These are phyloP conservation scores for Parasteatoda lunata DNA, from an alignment of 2,888 invertebrate species.

Conservation along the genomic window DNA sequence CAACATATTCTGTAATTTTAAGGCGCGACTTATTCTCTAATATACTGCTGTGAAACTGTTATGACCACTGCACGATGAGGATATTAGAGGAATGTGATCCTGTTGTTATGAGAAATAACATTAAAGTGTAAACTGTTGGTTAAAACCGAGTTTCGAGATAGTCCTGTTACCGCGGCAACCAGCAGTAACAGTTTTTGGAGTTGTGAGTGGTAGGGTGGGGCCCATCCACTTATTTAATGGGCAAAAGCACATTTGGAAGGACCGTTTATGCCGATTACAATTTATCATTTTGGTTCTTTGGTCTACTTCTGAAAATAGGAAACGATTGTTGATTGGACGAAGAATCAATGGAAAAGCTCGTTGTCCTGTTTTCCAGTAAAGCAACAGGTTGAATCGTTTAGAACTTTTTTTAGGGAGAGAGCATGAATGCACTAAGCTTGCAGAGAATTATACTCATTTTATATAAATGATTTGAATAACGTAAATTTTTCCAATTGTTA, in stretches of 20 bases:
- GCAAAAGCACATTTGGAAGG: conserved; percentile 4
- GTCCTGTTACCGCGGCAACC: conserved; percentile 37
- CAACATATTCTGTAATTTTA: too few species aligned
- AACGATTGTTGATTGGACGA: not conserved
- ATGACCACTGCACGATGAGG: too few species aligned
- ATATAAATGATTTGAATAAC: too few species aligned
- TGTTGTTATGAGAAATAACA: conserved; percentile 35
- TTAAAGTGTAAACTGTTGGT: conserved; percentile 49
- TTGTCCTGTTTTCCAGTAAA: not conserved
- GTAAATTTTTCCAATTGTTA: too few species aligned
- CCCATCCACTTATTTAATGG: conserved; percentile 48
- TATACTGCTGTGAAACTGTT: too few species aligned
- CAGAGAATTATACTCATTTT: too few species aligned
- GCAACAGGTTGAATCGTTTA: conserved; percentile 27
- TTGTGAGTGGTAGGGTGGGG: conserved; percentile 50
- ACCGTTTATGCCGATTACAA: conserved; percentile 1
- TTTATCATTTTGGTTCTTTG: conserved; percentile 32
- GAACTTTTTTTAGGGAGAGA: too few species aligned
- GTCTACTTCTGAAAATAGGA: conserved; percentile 9
- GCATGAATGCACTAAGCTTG: too few species aligned
- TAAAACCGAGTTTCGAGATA: conserved; percentile 16
- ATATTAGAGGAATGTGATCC: too few species aligned
- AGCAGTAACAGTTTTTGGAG: conserved; percentile 42
- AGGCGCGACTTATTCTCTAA: too few species aligned
- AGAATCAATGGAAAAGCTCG: not conserved